Evolutionary conservation across 2,797 vertebrate species (phyloP), one percentile per base, ranked within the genome.

Genomic region (Orestias chungarensis): DNA sequence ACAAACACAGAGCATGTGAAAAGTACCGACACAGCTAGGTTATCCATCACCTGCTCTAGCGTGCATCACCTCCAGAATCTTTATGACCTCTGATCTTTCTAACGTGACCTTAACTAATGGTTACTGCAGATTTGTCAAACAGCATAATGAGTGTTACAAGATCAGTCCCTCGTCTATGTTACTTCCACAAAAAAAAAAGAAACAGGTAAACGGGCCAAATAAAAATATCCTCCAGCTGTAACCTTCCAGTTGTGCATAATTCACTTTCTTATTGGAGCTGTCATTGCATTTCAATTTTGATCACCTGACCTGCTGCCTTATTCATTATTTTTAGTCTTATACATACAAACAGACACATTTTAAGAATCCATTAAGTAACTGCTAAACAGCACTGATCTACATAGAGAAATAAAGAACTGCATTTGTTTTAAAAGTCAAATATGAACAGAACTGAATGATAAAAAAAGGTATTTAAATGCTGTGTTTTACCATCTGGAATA

Each of bases 51-150:
- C 1, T 64, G 73, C 80, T 78, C 80, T 81, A 33, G 57, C 68
- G 68, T 80, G 70, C 47, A 54, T 69, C 80, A 76, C 81, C 83
- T 78, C 61, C 49, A 62, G 40, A 81, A 55, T 82, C 86, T 86
- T 77, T 47, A 1, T 27, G 81, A 86, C 86, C 88, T 85, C 64
- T 87, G 87, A 80, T 81, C 86, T 80, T 64, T 78, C 54, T 73
- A 80, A 42, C 72, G 29, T 78, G 80, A 85, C 88, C 85, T 84
- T 70, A 64, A 73, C 46, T 31, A 70, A 64, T 75, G 79, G 76
- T 83, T 76, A 62, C 4, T 62, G 79, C 68, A 87, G 82, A 91
- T 91, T 89, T 88, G 88, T 91, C 91, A 91, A 91, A 86, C 81
- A 81, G 73, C 84, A 86, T 89, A 90, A 92, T 86, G 82, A 90